Base-by-base conservation (phyloP, 2,113 vertebrate species). In the Xiphias gladius region DNA sequence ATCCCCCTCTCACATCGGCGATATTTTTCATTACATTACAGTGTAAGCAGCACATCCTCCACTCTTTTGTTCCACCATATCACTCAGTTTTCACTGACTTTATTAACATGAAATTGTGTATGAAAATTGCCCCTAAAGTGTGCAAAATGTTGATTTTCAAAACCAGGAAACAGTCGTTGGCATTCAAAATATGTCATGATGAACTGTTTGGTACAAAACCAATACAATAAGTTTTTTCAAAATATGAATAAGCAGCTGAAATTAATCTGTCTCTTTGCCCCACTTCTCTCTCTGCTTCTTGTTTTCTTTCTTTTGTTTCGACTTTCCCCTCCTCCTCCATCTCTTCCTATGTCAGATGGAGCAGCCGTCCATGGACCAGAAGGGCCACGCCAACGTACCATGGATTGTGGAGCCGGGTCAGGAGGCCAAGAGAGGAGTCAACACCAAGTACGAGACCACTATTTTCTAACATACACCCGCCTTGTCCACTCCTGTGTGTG, bases 381-480 rank as follows among this genome's bases (percentile, higher is more conserved):
- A 99, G 96, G 97, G 97, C 94, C 97, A 99, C 76, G 96, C 97
- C 91, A 99, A 99, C 91, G 96, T 99, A 92, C 98, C 98, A 14
- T 99, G 98, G 98, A 99, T 99, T 94, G 97, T 99, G 96, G 98
- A 99, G 95, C 98, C 98, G 50, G 97, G 97, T 94, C 98, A 99
- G 94, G 98, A 99, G 94, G 96, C 97, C 91, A 99, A 99, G 95
- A 96, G 98, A 97, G 97, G 97, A 95, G 98, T 97, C 96, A 99
- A 99, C 97, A 99, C 98, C 97, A 99, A 99, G 97, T 99, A 99
- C 96, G 98, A 99, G 96, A 99, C 98, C 95, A 99, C 98, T 93
- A 99, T 99, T 97, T 99, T 99, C 97, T 99, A 98, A 99, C 97
- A 96, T 95, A 93, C 95, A 93, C 96, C 93, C 94, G 87, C 93